Evolutionary conservation across 1,140 invertebrate species (phyloP).

Genomic region (Drosophila parabipectinata): DNA sequence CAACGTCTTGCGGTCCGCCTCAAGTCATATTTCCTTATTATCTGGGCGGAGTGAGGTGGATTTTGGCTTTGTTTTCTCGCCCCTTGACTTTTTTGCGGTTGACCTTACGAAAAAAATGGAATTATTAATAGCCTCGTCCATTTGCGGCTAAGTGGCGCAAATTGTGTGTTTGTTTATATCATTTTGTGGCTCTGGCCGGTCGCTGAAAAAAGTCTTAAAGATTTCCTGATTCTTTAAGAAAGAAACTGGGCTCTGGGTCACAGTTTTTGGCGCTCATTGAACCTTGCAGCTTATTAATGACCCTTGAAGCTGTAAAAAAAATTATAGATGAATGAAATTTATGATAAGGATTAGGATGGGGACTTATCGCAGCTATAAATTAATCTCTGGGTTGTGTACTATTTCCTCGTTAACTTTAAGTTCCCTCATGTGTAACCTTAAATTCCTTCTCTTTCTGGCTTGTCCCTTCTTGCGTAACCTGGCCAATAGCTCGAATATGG

Average conservation of each 20-base stretch:
- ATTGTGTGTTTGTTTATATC: constrained; percentile 82
- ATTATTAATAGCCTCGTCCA: constrained; percentile 81
- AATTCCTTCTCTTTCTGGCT: constrained; percentile 1
- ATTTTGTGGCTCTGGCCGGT: constrained; percentile 47
- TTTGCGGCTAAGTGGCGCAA: constrained; percentile 81
- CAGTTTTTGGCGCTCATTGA: constrained; percentile 69
- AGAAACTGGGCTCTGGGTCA: constrained; percentile 23
- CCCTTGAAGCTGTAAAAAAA: constrained; percentile 55
- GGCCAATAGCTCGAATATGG: constrained; percentile 31
- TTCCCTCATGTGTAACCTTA: constrained; percentile 1
- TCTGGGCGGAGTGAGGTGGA: constrained; percentile 32
- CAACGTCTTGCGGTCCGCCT: constrained; percentile 42
- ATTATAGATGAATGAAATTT: constrained; percentile 21
- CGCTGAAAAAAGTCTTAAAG: constrained; percentile 48
- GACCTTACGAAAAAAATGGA: constrained; percentile 63
- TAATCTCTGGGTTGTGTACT: not conserved
- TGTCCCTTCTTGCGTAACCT: constrained; percentile 4
- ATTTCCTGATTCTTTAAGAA: constrained; percentile 32
- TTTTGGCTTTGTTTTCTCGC: constrained; percentile 24
- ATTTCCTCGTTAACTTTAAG: not conserved
- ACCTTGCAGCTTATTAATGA: constrained; percentile 72
- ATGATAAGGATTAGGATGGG: not conserved
- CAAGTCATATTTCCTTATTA: constrained; percentile 82
- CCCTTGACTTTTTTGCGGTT: constrained; percentile 65
- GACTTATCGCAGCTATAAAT: constrained; percentile 1